Conservation (phyloP, 2,888 invertebrate genomes). For the Herminia tarsipennalis region DNA sequence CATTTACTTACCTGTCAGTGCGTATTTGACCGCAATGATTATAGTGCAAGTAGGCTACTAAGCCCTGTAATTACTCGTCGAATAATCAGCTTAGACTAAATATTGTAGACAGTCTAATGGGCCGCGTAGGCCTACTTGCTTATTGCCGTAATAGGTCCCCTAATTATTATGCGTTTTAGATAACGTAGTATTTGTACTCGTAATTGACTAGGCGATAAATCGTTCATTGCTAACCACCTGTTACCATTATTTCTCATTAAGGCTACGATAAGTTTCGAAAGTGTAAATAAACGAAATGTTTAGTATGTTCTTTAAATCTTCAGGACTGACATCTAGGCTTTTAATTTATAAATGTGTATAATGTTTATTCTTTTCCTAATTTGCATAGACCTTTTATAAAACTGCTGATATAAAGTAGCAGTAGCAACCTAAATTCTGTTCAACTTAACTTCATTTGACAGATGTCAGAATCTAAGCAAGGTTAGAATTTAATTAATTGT, state of each 20-base stretch:
- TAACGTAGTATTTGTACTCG: slow-evolving; percentile 20
- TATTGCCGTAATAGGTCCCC: slow-evolving; percentile 6
- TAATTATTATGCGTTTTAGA: slow-evolving; percentile 30
- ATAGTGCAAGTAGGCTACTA: slow-evolving; percentile 2
- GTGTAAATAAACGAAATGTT: background rate
- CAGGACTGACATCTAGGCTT: too few relatives aligned
- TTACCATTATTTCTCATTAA: background rate
- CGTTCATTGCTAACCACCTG: slow-evolving; percentile 23
- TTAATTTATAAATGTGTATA: too few relatives aligned
- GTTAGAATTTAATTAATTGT: too few relatives aligned
- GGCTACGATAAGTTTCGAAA: background rate
- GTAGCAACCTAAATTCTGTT: too few relatives aligned
- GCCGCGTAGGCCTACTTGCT: slow-evolving; percentile 21
- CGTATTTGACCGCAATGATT: too few relatives aligned
- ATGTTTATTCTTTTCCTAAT: too few relatives aligned
- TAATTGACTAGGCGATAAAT: slow-evolving; percentile 21
- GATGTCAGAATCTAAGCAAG: too few relatives aligned
- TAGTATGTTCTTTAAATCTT: too few relatives aligned
- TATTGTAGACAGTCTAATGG: background rate
- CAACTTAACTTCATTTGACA: too few relatives aligned
- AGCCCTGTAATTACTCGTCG: background rate
- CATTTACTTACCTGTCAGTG: too few relatives aligned
- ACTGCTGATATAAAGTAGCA: too few relatives aligned
- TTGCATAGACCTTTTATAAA: too few relatives aligned
- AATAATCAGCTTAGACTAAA: background rate